Evolutionary conservation across 2,888 invertebrate genomes (phyloP), one percentile per base, ranked within the genome.

Genomic region (Melikaiella ostensackeni): DNA sequence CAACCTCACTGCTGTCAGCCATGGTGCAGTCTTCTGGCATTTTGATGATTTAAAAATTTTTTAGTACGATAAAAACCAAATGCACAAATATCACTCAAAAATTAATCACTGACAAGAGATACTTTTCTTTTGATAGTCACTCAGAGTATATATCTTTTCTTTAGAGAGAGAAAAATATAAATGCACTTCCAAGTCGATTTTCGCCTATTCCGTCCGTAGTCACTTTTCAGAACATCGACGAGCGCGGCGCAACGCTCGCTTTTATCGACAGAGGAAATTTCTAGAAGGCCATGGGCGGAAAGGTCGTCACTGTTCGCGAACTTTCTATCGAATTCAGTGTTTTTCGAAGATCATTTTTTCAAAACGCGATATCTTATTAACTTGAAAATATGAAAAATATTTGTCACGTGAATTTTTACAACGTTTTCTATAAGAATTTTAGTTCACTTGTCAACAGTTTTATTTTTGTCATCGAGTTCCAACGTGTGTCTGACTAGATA

Each of bases 21-120:
- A 93, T 92, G 85, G 92, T 93, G 79, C 94, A 93, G 93, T 96
- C 95, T 93, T 97, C 96, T 83, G 96, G 95, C 96, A 97, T 97
- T 94, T 96, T 79, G 27, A 13, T 57, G 13, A 3, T 24, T 24
- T 11, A 24, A 24, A 16, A 66, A 46, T 46, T 42, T 16, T 27
- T 64, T 66, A 16, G 6, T 9, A 16, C 0, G 1, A 30, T 19
- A 21, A 42, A 66, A 66, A 57, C 24, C 4, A 24, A 24, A 24
- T 57, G 13, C 27, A 46, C 46, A 30, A 42, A 46, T 46, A 19
- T 66, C 27, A 66, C 66, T 66, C 19, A 13, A 5, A 30, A 24
- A 24, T 2, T 42, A 1, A 38, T 27, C 24, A 27, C 42, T 27
- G 9, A 21, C 30, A 30, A 30, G 24, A 1, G 1, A 9, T 46